Conservation (phyloP, 2,113 vertebrate species). For the Turnix velox region DNA sequence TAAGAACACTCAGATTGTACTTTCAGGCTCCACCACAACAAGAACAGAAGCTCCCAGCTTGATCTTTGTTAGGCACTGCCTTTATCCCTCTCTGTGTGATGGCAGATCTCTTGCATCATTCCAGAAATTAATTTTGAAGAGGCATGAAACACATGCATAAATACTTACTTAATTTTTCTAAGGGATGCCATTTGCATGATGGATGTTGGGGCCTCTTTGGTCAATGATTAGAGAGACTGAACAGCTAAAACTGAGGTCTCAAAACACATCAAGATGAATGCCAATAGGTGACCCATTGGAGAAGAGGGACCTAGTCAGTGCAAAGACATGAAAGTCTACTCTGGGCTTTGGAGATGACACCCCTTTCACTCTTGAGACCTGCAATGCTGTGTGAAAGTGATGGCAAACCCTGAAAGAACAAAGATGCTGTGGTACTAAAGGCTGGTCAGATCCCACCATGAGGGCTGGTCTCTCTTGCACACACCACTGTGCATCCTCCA, state of each 20-base stretch:
- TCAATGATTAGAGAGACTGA: neutral
- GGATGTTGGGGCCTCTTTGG: neutral
- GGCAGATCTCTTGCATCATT: neutral
- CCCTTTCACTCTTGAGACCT: neutral
- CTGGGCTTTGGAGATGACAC: neutral
- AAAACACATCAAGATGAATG: neutral
- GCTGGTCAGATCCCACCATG: neutral
- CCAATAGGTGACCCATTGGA: neutral
- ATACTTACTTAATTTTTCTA: neutral
- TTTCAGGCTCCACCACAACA: neutral
- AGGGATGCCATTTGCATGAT: neutral
- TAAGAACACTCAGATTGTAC: neutral
- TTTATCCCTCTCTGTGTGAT: neutral
- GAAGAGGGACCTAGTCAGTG: conserved; percentile 13
- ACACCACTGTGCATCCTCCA: rapidly evolving
- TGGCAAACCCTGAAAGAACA: neutral
- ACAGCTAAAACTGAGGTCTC: neutral
- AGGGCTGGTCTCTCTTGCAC: neutral
- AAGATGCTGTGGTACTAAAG: neutral
- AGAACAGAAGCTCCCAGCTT: neutral
- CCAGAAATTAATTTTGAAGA: neutral
- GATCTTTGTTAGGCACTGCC: neutral
- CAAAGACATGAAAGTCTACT: neutral
- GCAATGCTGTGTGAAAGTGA: neutral
- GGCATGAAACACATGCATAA: neutral